phyloP scores from a whole-genome alignment of 2,113 vertebrate genomes.

The Rhinolophus sinicus region DNA sequence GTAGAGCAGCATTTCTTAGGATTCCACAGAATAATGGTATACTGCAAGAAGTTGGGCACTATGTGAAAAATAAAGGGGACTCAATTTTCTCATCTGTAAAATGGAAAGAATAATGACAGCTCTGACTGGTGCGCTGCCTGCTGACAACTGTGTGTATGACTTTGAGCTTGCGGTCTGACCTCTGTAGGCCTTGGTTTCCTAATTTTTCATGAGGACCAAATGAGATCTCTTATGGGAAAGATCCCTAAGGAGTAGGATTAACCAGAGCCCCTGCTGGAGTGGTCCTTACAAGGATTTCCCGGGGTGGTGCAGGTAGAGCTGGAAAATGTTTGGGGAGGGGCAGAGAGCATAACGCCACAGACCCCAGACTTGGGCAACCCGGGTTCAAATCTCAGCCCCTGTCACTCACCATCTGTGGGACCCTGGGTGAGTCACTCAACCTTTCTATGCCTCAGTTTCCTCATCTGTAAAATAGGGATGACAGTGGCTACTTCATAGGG shows the following conservation, averaged over 20 bases:
- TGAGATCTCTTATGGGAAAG: not conserved
- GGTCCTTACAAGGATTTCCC: not conserved
- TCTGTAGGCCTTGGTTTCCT: not conserved
- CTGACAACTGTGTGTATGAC: not conserved
- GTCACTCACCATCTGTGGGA: not conserved
- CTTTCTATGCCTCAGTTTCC: not conserved
- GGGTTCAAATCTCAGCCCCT: not conserved
- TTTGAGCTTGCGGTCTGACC: not conserved
- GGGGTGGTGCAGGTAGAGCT: not conserved
- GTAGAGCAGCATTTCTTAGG: not conserved
- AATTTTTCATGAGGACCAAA: not conserved
- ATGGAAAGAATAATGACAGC: not conserved
- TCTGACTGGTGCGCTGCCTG: not conserved
- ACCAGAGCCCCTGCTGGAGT: not conserved
- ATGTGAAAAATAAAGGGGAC: not conserved
- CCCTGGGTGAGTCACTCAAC: not conserved
- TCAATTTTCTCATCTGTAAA: not conserved
- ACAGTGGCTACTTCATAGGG: too few relatives aligned
- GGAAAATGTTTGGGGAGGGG: not conserved
- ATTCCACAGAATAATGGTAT: not conserved
- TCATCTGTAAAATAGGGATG: not conserved
- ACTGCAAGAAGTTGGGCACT: not conserved
- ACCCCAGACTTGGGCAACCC: not conserved
- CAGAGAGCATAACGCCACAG: not conserved
- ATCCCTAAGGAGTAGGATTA: not conserved